Percentiles rank a stretch among this genome's conserved stretches.
Conservation (phyloP, 2,797 vertebrate species). For the Melanotaenia pygmaea region DNA sequence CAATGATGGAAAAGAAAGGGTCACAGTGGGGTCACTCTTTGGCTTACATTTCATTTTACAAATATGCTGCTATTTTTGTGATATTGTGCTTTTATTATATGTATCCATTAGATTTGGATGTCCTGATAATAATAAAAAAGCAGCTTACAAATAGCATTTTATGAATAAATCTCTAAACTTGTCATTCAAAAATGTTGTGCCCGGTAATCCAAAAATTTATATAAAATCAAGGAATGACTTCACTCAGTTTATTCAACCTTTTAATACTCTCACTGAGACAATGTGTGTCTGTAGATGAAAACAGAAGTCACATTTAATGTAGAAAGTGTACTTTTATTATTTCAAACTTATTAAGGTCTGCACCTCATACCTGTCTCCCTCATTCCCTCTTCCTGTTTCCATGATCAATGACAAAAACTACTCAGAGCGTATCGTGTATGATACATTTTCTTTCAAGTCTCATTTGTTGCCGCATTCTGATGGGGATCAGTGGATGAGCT, state of each 20-base stretch:
- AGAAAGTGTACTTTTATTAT: slow-evolving; percentile 82
- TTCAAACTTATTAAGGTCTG: slow-evolving; percentile 70
- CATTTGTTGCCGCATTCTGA: slow-evolving; percentile 16
- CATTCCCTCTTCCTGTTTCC: slow-evolving; percentile 36
- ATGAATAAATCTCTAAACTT: not conserved
- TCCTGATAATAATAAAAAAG: not conserved
- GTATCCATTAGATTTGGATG: no score
- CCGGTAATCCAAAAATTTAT: no score
- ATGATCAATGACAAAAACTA: slow-evolving; percentile 36
- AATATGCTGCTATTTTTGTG: not conserved
- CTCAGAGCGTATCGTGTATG: slow-evolving; percentile 21
- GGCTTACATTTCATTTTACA: not conserved
- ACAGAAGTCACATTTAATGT: slow-evolving; percentile 61
- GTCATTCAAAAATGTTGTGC: not conserved
- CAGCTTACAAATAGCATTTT: not conserved
- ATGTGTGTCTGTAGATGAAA: slow-evolving; percentile 36
- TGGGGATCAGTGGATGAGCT: slow-evolving; percentile 30
- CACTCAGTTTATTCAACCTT: slow-evolving; percentile 36
- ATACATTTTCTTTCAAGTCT: slow-evolving; percentile 14
- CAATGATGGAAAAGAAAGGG: not conserved
- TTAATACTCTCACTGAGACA: not conserved
- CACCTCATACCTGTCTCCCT: slow-evolving; percentile 59
- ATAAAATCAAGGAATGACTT: slow-evolving; percentile 31
- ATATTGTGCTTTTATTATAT: not conserved
- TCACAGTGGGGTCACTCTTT: not conserved